Base-by-base conservation (phyloP, 2,888 invertebrate genomes). In the Esperia sulphurella region DNA sequence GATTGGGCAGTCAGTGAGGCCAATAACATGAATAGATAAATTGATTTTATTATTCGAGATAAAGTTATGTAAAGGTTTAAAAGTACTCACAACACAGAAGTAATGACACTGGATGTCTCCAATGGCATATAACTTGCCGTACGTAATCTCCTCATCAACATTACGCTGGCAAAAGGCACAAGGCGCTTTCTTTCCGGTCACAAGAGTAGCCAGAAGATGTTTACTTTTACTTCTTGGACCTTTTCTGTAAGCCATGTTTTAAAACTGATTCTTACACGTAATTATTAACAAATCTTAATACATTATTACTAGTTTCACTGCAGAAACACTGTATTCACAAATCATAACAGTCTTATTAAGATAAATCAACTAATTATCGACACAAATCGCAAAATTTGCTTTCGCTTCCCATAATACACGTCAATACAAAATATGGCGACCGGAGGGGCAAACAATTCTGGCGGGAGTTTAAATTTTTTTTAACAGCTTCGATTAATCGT, bases 71-170 rank as follows among this genome's bases (percentile, higher is more conserved):
- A n/a, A n/a, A n/a, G 14, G 9, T 37, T 14, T 40, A n/a, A 29
- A 44, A 14, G 6, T 30, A 84, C 91, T 87, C 89, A 95, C 95
- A 84, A 94, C 88, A 71, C 95, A 96, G 76, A 93, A 95, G 63
- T 95, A 94, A 71, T 96, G 95, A 1, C 93, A 93, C 35, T 91
- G 80, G 28, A 94, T 79, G 9, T 90, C 86, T 9, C 90, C 84
- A 41, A 91, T 83, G 8, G 83, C 78, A 57, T 92, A 91, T 29
- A 92, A 69, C 60, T 91, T 90, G 3, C 93, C 93, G 64, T 82
- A 92, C 10, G 82, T 74, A 7, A 91, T 49, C 61, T 92, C 92
- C 57, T 92, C 85, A 14, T 91, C 84, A 0, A 88, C 82, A 38
- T 77, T 59, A 6, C 77, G 70, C 2, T 80, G 75, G 63, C 93